phyloP scores from a whole-genome alignment of 2,797 vertebrate genomes.

The Lycodopsis pacificus region DNA sequence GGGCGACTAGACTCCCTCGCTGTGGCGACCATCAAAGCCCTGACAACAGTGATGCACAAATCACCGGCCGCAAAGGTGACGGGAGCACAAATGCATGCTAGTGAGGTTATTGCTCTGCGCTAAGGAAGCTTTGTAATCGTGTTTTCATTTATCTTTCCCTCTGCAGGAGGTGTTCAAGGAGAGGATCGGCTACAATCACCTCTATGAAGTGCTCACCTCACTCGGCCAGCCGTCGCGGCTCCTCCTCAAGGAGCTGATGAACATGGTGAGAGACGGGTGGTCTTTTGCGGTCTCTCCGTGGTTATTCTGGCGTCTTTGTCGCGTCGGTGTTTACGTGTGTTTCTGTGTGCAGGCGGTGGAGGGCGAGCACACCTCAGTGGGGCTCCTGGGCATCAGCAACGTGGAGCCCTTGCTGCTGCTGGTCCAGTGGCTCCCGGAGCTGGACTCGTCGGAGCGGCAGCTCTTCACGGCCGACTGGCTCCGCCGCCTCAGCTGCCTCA shows the following conservation, averaged over 20 bases:
- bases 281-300: neutral
- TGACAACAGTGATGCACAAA: slow-evolving; percentile 97
- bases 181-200: slow-evolving; percentile 95
- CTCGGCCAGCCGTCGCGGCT: slow-evolving; percentile 92
- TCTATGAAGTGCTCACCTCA: slow-evolving; percentile 94
- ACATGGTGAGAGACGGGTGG: slow-evolving; percentile 89
- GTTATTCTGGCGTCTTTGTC: neutral
- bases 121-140: neutral
- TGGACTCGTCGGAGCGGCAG: slow-evolving; percentile 92
- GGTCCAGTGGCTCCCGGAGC: slow-evolving; percentile 95
- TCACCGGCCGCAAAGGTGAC: slow-evolving; percentile 97
- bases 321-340: neutral
- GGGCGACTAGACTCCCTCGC: slow-evolving; percentile 93
- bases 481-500: slow-evolving; percentile 93
- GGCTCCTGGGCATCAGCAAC: slow-evolving; percentile 95
- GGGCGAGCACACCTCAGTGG: slow-evolving; percentile 95
- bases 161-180: slow-evolving; percentile 97
- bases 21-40: slow-evolving; percentile 94
- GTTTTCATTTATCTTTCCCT: neutral
- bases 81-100: neutral
- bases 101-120: neutral
- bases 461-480: slow-evolving; percentile 94
- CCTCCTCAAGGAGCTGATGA: slow-evolving; percentile 97
- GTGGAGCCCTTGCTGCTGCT: slow-evolving; percentile 95
- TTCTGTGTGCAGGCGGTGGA: slow-evolving; percentile 88